A percentile compares a stretch with the other conserved stretches of the same genome.
These are phyloP conservation scores for Drosophila bipectinata DNA, from an alignment of 1,140 invertebrate genomes.

Conservation along the genomic window DNA sequence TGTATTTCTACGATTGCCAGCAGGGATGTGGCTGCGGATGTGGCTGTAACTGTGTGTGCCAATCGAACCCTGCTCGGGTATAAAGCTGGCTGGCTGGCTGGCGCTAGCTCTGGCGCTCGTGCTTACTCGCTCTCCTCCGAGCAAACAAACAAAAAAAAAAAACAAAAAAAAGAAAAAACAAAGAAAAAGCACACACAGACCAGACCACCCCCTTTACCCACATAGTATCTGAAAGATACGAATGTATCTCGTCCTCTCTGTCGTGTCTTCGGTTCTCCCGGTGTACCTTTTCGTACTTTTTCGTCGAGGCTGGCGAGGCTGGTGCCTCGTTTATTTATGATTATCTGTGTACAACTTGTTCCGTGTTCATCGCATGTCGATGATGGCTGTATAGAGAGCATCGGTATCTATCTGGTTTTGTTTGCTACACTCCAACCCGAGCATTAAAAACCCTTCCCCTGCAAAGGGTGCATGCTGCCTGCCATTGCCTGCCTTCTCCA, in stretches of 20 bases:
- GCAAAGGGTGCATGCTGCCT: constrained; percentile 49
- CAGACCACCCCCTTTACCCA: constrained; percentile 19
- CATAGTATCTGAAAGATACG: background rate
- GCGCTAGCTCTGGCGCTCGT: constrained; percentile 43
- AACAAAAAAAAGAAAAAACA: constrained; percentile 5
- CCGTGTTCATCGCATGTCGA: constrained; percentile 80
- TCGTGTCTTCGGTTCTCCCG: constrained; percentile 41
- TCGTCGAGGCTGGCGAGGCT: constrained; percentile 26
- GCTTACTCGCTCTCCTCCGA: constrained; percentile 51
- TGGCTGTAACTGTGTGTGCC: constrained; percentile 30
- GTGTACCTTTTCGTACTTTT: constrained; percentile 42
- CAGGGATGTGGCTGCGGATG: constrained; percentile 40
- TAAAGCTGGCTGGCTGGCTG: constrained; percentile 15
- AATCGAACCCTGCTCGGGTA: constrained; percentile 51
- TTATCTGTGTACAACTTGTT: constrained; percentile 82
- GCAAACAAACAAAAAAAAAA: constrained; percentile 2
- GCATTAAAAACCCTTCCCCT: constrained; percentile 74
- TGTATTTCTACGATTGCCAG: constrained; percentile 73
- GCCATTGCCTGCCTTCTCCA: constrained; percentile 7
- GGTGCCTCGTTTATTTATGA: constrained; percentile 79
- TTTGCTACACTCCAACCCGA: constrained; percentile 45
- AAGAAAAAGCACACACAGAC: constrained; percentile 20
- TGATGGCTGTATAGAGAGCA: constrained; percentile 67
- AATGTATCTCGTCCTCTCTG: constrained; percentile 26
- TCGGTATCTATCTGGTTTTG: constrained; percentile 70